A percentile compares a stretch with the other conserved stretches of the same genome.
phyloP scores from a whole-genome alignment of 2,113 vertebrate species.

The Nibea albiflora region DNA sequence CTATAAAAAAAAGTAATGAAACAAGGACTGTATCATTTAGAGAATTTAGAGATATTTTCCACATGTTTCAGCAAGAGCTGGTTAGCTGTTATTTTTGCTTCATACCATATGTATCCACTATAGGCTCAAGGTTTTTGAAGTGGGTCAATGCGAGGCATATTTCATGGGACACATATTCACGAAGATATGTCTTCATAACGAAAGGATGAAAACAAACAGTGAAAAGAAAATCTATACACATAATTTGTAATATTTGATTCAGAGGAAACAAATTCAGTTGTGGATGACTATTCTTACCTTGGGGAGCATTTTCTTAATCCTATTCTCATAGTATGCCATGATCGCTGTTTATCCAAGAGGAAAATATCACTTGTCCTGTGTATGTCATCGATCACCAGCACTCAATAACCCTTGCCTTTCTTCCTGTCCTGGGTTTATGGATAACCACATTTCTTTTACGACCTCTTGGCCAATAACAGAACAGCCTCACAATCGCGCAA shows the following conservation, averaged over 20 bases:
- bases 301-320: constrained; percentile 90
- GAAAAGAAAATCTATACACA: background rate
- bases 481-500: constrained; percentile 18
- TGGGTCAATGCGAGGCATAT: constrained; percentile 83
- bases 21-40: background rate
- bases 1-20: constrained; percentile 77
- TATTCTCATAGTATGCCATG: constrained; percentile 80
- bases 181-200: constrained; percentile 86
- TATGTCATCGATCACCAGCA: background rate
- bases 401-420: background rate
- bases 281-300: constrained; percentile 84
- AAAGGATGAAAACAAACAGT: background rate
- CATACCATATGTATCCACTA: constrained; percentile 90
- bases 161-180: constrained; percentile 89
- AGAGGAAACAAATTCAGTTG: background rate
- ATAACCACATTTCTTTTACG: constrained; percentile 47
- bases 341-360: background rate
- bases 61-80: background rate
- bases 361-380: background rate
- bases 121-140: constrained; percentile 90
- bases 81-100: background rate
- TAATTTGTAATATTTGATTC: background rate
- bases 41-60: background rate
- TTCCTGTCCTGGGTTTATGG: constrained; percentile 28
- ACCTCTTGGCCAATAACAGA: constrained; percentile 34